These are phyloP conservation scores for Rhysida immarginata DNA, from an alignment of 1,140 invertebrate species.

Conservation along the genomic window DNA sequence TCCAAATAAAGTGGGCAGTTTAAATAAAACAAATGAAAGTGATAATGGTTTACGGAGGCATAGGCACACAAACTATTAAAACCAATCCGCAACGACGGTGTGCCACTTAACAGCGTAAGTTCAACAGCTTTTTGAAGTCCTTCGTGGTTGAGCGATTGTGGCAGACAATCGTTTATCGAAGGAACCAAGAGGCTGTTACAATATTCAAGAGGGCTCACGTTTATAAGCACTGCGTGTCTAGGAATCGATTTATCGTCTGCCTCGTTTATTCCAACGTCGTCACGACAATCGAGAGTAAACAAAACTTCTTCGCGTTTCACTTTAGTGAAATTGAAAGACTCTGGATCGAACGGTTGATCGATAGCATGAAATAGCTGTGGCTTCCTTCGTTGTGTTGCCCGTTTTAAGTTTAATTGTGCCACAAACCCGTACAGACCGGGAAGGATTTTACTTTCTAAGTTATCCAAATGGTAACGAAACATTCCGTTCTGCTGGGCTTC, in stretches of 20 bases:
- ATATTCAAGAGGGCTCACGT: conserved; percentile 51
- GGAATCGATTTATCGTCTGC: not conserved
- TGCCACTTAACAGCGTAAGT: conserved; percentile 34
- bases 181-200: conserved; percentile 49
- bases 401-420: conserved; percentile 45
- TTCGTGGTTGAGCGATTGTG: conserved; percentile 39
- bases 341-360: conserved; percentile 40
- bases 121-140: conserved; percentile 34
- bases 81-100: conserved; percentile 40
- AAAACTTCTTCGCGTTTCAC: conserved; percentile 40
- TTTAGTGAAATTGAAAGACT: conserved; percentile 51
- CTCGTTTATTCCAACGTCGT: not conserved
- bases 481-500: conserved; percentile 11
- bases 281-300: conserved; percentile 23
- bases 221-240: conserved; percentile 34
- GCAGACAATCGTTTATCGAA: conserved; percentile 35
- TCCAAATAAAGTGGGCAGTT: conserved; percentile 44
- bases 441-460: conserved; percentile 19
- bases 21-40: conserved; percentile 57
- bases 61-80: conserved; percentile 62
- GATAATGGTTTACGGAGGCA: conserved; percentile 66
- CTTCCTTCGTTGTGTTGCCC: conserved; percentile 39
- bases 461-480: conserved; percentile 19
- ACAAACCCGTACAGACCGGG: conserved; percentile 19
- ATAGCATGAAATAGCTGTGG: conserved; percentile 42